phyloP scores from a whole-genome alignment of 2,888 invertebrate genomes.

The Polydrusus tereticollis region DNA sequence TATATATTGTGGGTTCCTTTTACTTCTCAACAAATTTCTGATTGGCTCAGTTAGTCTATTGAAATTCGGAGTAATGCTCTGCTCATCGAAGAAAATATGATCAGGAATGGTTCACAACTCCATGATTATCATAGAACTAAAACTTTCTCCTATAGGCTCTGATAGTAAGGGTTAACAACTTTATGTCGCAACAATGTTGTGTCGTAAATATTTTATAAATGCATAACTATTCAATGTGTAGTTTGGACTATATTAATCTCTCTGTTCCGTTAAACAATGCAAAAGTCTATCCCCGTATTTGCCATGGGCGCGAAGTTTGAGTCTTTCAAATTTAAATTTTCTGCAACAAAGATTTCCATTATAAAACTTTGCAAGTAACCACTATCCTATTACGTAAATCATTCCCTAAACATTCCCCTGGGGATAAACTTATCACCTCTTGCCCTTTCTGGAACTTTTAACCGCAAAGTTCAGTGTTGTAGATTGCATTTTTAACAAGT shows the following conservation, averaged over 20 bases:
- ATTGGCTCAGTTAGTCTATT: slow-evolving; percentile 19
- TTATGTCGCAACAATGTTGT: too few species aligned
- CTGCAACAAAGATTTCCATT: slow-evolving; percentile 14
- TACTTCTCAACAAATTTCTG: slow-evolving; percentile 16
- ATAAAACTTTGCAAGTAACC: slow-evolving; percentile 16
- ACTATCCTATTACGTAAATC: slow-evolving; percentile 20
- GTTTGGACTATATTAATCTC: too few species aligned
- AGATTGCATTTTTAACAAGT: neutral
- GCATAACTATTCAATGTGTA: too few species aligned
- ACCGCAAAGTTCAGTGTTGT: slow-evolving; percentile 14
- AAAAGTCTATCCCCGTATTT: slow-evolving; percentile 9
- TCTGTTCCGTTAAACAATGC: too few species aligned
- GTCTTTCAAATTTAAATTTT: slow-evolving; percentile 13
- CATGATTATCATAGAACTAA: slow-evolving; percentile 13
- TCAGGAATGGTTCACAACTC: slow-evolving; percentile 15
- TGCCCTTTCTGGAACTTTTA: neutral
- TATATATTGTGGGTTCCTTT: too few species aligned
- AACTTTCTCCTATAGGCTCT: slow-evolving; percentile 1
- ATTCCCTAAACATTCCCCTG: neutral
- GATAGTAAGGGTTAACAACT: neutral
- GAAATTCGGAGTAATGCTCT: slow-evolving; percentile 17
- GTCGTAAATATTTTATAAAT: too few species aligned
- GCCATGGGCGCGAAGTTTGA: neutral
- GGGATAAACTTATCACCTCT: slow-evolving; percentile 13
- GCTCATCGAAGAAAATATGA: slow-evolving; percentile 22